A percentile compares a stretch with the other conserved stretches of the same genome.
Evolutionary conservation across 2,888 invertebrate genomes (phyloP).

Genomic region (Nomada ruficornis): DNA sequence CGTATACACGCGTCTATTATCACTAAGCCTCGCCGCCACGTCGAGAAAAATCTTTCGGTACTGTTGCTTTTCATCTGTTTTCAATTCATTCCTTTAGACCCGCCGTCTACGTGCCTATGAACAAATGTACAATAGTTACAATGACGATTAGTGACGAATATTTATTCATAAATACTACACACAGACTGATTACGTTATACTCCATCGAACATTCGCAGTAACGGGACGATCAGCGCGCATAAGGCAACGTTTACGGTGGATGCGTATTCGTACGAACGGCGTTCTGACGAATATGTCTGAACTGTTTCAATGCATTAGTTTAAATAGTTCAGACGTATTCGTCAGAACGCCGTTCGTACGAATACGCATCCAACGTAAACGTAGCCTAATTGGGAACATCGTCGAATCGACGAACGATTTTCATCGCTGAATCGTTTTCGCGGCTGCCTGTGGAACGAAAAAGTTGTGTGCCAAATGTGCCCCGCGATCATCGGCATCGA

Average conservation of each 20-base stretch:
- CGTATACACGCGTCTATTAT: conserved; percentile 53
- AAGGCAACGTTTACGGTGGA: no score
- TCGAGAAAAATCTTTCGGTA: conserved; percentile 14
- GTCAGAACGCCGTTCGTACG: no score
- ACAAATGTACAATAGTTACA: conserved; percentile 83
- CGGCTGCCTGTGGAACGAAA: neutral
- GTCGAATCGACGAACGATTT: conserved; percentile 17
- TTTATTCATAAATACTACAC: conserved; percentile 77
- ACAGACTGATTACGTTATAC: conserved; percentile 75
- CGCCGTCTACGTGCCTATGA: conserved; percentile 72
- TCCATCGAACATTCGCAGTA: conserved; percentile 56
- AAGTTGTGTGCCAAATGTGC: neutral
- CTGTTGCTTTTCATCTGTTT: neutral
- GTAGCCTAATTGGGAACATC: conserved; percentile 11
- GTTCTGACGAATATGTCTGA: no score
- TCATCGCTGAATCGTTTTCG: neutral
- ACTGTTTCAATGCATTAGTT: no score
- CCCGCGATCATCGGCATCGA: neutral
- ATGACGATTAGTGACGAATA: conserved; percentile 73
- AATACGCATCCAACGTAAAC: no score
- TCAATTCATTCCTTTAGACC: conserved; percentile 44
- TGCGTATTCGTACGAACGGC: no score
- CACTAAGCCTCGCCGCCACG: conserved; percentile 33
- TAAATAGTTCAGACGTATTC: no score
- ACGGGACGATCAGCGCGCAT: conserved; percentile 31